Evolutionary conservation across 1,140 invertebrate species (phyloP).

Genomic region (Cyclina sinensis): DNA sequence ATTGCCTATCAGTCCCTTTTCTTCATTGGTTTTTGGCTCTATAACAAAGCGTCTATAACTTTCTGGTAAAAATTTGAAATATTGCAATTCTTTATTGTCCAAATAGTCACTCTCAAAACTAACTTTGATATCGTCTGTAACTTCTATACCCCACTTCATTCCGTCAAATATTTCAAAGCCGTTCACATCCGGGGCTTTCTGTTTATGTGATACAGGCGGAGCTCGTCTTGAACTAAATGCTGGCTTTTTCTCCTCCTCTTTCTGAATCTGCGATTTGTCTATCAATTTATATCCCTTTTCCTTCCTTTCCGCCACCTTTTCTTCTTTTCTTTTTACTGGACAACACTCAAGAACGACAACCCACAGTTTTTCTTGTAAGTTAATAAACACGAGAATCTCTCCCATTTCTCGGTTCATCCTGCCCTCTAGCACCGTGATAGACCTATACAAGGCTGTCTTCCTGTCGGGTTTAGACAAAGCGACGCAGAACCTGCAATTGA

Average conservation of each 20-base stretch:
- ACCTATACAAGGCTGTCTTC: constrained; percentile 77
- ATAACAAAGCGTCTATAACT: constrained; percentile 80
- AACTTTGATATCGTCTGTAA: constrained; percentile 77
- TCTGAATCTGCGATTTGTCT: constrained; percentile 68
- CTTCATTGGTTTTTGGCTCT: constrained; percentile 78
- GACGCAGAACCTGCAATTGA: constrained; percentile 82
- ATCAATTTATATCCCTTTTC: constrained; percentile 71
- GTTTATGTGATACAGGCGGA: constrained; percentile 41
- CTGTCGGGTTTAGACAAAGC: constrained; percentile 79
- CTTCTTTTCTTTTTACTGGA: constrained; percentile 55
- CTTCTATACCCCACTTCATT: constrained; percentile 76
- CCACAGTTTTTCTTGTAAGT: constrained; percentile 83
- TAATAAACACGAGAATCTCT: constrained; percentile 81
- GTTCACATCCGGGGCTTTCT: constrained; percentile 56
- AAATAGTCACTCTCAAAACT: constrained; percentile 74
- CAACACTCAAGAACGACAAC: constrained; percentile 79
- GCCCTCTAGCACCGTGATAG: constrained; percentile 78
- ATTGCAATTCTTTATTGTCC: constrained; percentile 78
- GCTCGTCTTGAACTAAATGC: constrained; percentile 49
- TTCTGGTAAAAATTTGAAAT: constrained; percentile 79
- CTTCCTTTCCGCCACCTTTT: constrained; percentile 68
- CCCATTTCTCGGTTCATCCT: constrained; percentile 76
- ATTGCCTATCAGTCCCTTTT: constrained; percentile 72
- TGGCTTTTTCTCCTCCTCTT: constrained; percentile 63
- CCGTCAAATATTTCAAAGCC: constrained; percentile 81